Evolutionary conservation across 2,888 invertebrate genomes (phyloP).

Genomic region (Sialis lutaria): DNA sequence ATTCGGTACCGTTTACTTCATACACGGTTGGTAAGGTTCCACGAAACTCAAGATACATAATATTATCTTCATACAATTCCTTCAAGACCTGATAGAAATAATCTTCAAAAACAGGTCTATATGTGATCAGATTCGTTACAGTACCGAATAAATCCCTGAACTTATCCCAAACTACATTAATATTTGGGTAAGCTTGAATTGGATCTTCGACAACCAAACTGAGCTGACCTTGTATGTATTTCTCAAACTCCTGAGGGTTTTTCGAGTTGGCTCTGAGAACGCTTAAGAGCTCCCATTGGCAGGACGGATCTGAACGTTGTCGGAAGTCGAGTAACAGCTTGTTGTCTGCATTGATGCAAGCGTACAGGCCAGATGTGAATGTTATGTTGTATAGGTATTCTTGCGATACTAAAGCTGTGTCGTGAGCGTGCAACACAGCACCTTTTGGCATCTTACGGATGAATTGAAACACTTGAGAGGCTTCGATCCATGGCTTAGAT

Average conservation of each 20-base stretch:
- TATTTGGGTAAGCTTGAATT: slow-evolving; percentile 29
- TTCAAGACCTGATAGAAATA: slow-evolving; percentile 45
- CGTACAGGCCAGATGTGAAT: slow-evolving; percentile 39
- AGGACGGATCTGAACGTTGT: neutral
- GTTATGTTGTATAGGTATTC: slow-evolving; percentile 45
- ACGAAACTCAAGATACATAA: slow-evolving; percentile 53
- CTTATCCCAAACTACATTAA: slow-evolving; percentile 37
- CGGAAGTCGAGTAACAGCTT: neutral
- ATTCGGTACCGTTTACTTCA: slow-evolving; percentile 42
- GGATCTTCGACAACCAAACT: slow-evolving; percentile 35
- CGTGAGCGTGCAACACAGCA: slow-evolving; percentile 50
- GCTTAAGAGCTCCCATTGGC: slow-evolving; percentile 28
- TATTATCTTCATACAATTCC: slow-evolving; percentile 44
- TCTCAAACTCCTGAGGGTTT: slow-evolving; percentile 31
- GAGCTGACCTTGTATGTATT: slow-evolving; percentile 31
- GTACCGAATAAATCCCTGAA: slow-evolving; percentile 38
- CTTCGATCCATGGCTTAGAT: slow-evolving; percentile 35
- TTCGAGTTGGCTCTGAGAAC: slow-evolving; percentile 24
- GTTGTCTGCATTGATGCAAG: slow-evolving; percentile 23
- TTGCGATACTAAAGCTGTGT: slow-evolving; percentile 41
- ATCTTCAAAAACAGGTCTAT: slow-evolving; percentile 44
- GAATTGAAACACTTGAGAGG: slow-evolving; percentile 45
- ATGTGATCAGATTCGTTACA: slow-evolving; percentile 34
- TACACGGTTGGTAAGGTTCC: slow-evolving; percentile 43
- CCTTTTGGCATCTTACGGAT: slow-evolving; percentile 60